Evolutionary conservation across 2,888 invertebrate species (phyloP).

Genomic region (Habrosyne pyritoides): DNA sequence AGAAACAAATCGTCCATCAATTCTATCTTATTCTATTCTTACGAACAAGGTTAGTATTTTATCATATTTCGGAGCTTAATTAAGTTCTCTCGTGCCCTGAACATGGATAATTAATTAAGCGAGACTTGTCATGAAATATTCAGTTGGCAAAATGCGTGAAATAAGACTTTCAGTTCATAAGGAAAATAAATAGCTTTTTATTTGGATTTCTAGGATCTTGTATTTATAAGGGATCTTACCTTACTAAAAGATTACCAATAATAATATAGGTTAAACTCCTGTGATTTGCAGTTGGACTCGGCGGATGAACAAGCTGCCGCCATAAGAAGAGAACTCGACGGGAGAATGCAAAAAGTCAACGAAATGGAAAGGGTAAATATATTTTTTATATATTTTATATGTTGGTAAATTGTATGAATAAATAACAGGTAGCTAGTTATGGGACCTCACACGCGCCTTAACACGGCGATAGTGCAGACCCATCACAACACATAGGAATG

Average conservation of each 20-base stretch:
- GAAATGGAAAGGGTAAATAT: constrained; percentile 96
- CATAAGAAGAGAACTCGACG: constrained; percentile 98
- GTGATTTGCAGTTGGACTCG: constrained; percentile 94
- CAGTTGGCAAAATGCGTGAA: not conserved
- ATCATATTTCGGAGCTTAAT: constrained; percentile 21
- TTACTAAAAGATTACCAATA: too few species aligned
- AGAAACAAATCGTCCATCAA: not conserved
- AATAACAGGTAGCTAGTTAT: too few species aligned
- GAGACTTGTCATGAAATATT: not conserved
- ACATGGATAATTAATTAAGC: constrained; percentile 14
- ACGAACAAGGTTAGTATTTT: constrained; percentile 19
- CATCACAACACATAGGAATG: too few species aligned
- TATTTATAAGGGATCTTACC: too few species aligned
- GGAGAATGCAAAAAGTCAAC: constrained; percentile 97
- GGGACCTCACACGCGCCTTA: too few species aligned
- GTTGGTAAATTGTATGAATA: not conserved
- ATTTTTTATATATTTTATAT: not conserved
- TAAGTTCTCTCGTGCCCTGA: constrained; percentile 18
- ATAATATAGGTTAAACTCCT: too few species aligned
- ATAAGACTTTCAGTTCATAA: not conserved
- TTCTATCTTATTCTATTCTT: not conserved
- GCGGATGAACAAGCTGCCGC: constrained; percentile 99
- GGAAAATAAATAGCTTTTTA: not conserved
- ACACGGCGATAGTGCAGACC: too few species aligned
- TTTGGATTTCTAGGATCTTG: too few species aligned